Conservation (phyloP, 2,113 vertebrate species). For the Charina bottae region DNA sequence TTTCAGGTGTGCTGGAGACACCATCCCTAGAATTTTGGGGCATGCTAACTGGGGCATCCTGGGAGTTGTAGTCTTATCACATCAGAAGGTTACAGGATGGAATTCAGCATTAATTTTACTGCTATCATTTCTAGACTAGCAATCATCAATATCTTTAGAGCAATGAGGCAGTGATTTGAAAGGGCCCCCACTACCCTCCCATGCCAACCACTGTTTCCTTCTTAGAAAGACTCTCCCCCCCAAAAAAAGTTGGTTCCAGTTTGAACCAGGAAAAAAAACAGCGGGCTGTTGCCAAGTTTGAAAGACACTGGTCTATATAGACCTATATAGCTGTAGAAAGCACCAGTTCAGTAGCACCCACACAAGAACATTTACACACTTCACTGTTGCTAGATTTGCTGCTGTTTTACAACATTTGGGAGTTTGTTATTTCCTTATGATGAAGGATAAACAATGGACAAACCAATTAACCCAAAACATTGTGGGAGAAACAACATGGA, state of each 20-base stretch:
- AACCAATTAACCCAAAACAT: not conserved
- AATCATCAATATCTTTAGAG: not conserved
- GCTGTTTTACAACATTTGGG: not conserved
- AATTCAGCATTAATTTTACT: not conserved
- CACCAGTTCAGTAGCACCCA: not conserved
- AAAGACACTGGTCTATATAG: too few relatives aligned
- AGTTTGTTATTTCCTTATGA: not conserved
- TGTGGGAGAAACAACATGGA: not conserved
- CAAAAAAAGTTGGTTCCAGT: not conserved
- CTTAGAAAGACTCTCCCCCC: not conserved
- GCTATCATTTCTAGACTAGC: not conserved
- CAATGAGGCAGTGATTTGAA: not conserved
- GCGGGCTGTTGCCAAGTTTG: too few relatives aligned
- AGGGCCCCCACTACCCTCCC: not conserved
- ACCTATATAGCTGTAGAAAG: not conserved
- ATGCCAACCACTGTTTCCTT: not conserved
- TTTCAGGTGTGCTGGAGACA: not conserved
- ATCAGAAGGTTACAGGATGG: not conserved
- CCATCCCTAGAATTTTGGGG: not conserved
- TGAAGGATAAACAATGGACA: not conserved
- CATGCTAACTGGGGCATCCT: not conserved
- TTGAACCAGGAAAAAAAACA: not conserved
- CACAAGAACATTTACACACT: not conserved
- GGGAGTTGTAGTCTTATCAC: not conserved
- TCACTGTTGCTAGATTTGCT: not conserved